Conservation (phyloP, 2,888 invertebrate genomes). For the Habroteleia sp. region DNA sequence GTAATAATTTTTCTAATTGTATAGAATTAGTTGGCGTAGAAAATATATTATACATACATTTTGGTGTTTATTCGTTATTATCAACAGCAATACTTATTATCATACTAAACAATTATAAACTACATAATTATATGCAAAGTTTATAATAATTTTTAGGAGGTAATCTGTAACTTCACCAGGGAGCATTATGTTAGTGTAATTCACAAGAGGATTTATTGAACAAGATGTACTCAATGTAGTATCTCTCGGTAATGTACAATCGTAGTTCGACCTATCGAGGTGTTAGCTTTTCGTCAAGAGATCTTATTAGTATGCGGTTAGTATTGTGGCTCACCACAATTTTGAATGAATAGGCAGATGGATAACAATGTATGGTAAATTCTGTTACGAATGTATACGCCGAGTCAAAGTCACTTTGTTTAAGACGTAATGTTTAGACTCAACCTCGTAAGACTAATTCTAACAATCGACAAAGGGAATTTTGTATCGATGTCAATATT, state of each 20-base stretch:
- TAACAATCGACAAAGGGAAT: constrained; percentile 30
- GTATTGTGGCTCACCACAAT: constrained; percentile 66
- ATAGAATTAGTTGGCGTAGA: too few relatives aligned
- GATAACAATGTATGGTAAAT: constrained; percentile 42
- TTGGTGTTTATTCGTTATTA: too few relatives aligned
- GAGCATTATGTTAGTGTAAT: background rate
- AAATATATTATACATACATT: too few relatives aligned
- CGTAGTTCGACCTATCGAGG: constrained; percentile 66
- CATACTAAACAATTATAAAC: too few relatives aligned
- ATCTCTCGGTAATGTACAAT: constrained; percentile 43
- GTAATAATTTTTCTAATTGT: too few relatives aligned
- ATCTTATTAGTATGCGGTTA: constrained; percentile 73
- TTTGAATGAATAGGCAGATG: constrained; percentile 42
- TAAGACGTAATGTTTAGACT: constrained; percentile 26
- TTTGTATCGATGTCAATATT: constrained; percentile 8
- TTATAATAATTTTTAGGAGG: too few relatives aligned
- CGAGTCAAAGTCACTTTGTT: constrained; percentile 44
- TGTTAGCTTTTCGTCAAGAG: constrained; percentile 75
- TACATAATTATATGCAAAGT: too few relatives aligned
- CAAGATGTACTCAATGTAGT: constrained; percentile 48
- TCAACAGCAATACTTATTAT: too few relatives aligned
- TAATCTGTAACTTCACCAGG: too few relatives aligned
- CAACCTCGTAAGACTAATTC: constrained; percentile 31
- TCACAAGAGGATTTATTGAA: constrained; percentile 22
- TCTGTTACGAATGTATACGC: constrained; percentile 31